Base-by-base conservation (phyloP, 2,113 vertebrate genomes). In the Neolamprologus tretocephalus region DNA sequence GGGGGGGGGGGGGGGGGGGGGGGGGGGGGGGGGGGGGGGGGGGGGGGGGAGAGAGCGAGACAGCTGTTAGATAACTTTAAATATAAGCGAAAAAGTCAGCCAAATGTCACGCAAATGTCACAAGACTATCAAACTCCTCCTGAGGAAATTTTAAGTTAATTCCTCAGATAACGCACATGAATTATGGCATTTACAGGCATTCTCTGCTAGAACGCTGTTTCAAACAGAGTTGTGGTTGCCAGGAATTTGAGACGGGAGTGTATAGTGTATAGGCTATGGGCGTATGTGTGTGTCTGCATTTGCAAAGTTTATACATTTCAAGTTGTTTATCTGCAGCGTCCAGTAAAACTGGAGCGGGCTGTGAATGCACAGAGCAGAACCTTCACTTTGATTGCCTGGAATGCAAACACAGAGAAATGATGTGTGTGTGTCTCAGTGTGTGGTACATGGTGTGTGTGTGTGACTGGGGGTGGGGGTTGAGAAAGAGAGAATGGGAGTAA, bases 1-100 rank as follows among this genome's bases (percentile, higher is more conserved):
- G 98, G 98, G 86, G 98, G 98, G 86, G 98, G 98, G 86, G 98
- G 98, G 86, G 98, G 98, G 86, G 98, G 98, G 86, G 98, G 98
- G 86, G 98, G 98, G 86, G 98, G 98, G 86, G 98, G 98, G 86
- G 98, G 98, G 86, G 98, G 98, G 86, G 98, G 98, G 86, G 98
- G 98, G 37, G 81, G 68, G 51, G 47, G 68, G 53, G 45, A 87
- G 66, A 82, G 35, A 86, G 71, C 21, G 33, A 79, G 75, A 78
- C 51, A 87, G 5, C 28, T 57, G 90, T 94, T 92, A 94, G 94
- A 93, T 89, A 80, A 89, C 84, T 95, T 92, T 80, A 90, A 89
- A 90, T 73, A 92, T 4, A 84, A 85, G 31, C n/a, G 80, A 90
- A 94, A 40, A 94, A 94, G 92, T 87, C 89, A 93, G 49, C 68